These are phyloP conservation scores for Oophaga pumilio DNA, from an alignment of 2,113 vertebrate genomes.

Conservation along the genomic window DNA sequence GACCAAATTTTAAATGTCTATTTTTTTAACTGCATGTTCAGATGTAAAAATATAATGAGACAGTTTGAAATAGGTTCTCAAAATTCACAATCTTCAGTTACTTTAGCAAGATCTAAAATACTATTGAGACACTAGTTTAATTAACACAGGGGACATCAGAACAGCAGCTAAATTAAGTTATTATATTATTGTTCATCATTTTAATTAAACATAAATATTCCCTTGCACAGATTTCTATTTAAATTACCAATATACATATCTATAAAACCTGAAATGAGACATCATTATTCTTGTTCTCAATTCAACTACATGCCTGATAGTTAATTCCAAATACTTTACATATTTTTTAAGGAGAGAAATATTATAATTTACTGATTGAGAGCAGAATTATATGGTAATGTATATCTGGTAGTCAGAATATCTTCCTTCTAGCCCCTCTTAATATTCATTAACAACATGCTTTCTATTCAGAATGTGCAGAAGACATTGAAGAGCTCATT, in stretches of 20 bases:
- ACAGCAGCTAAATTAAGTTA: background rate
- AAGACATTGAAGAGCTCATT: background rate
- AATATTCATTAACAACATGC: background rate
- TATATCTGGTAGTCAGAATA: background rate
- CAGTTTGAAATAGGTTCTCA: conserved; percentile 5
- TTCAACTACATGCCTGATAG: background rate
- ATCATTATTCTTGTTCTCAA: background rate
- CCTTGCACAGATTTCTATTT: background rate
- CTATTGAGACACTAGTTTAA: background rate
- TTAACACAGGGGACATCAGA: background rate
- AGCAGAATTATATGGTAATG: background rate
- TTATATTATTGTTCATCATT: background rate
- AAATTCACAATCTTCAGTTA: background rate
- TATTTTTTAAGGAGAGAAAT: background rate
- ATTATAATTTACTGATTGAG: background rate
- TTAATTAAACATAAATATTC: background rate
- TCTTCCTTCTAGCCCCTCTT: background rate
- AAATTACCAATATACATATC: background rate
- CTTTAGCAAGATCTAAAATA: conserved; percentile 23
- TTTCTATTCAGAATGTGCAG: background rate
- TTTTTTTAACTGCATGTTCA: background rate
- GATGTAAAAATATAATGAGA: background rate
- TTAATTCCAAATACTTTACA: background rate
- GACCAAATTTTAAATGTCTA: background rate
- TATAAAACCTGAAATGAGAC: background rate